Conservation (phyloP, 2,888 invertebrate genomes). For the Lacanobia oleracea region DNA sequence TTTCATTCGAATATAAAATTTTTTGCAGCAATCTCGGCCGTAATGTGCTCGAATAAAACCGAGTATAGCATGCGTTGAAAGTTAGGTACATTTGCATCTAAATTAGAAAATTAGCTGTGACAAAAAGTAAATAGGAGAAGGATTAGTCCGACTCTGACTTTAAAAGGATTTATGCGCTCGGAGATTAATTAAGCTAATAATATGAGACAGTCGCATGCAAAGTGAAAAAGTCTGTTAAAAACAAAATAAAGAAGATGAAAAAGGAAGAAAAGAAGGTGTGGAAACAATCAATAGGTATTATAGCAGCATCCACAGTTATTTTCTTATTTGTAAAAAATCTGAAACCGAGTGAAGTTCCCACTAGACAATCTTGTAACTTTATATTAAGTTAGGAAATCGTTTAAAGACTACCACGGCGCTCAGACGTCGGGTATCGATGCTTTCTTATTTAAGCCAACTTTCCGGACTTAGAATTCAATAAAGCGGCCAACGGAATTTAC, state of each 20-base stretch:
- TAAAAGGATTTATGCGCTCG: constrained; percentile 24
- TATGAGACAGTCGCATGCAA: constrained; percentile 13
- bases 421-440: constrained; percentile 85
- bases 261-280: background rate
- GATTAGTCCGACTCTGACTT: constrained; percentile 36
- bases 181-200: constrained; percentile 42
- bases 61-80: constrained; percentile 58
- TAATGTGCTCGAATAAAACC: constrained; percentile 57
- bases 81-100: constrained; percentile 63
- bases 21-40: constrained; percentile 64
- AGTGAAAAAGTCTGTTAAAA: background rate
- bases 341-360: constrained; percentile 71
- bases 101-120: constrained; percentile 59
- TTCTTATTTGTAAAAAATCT: constrained; percentile 61
- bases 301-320: constrained; percentile 7
- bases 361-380: constrained; percentile 83
- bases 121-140: constrained; percentile 49
- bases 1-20: constrained; percentile 70
- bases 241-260: background rate
- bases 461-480: constrained; percentile 87
- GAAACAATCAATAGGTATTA: background rate
- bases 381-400: constrained; percentile 85
- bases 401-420: constrained; percentile 80
- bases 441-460: constrained; percentile 87
- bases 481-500: constrained; percentile 86